Base-by-base conservation (phyloP, 2,113 vertebrate genomes). In the Sinocyclocheilus grahami region DNA sequence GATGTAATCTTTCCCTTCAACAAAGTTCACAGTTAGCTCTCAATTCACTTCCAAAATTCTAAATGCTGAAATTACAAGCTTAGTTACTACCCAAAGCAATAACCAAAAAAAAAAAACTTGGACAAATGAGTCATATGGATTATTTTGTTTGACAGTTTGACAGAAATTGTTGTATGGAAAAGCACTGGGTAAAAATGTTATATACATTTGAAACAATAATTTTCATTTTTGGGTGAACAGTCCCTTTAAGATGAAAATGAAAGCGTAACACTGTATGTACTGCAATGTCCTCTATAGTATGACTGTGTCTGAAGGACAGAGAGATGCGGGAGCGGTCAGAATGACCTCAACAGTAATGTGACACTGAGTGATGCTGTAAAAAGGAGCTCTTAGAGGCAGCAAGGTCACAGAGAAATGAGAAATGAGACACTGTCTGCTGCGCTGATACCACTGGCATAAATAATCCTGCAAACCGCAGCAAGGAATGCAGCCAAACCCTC, bases 391-490 rank as follows among this genome's bases (percentile, higher is more conserved):
- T 13, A 24, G 18, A 24, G 22, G 27, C 58, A 48, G 74, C 83
- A 69, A 33, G 71, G 71, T 58, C 82, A 85, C n/a, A 80, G 22
- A 22, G 30, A 27, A 27, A 27, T 63, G 46, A 60, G 62, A 83
- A 39, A 78, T 55, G 48, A 55, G 46, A 83, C 51, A 24, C 20
- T 62, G 78, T 62, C 78, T 62, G 55, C 58, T 24, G 22, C 69
- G 27, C 74, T 10, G 33, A 86, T 39, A 75, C 30, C 33, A n/a
- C 46, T 22, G 24, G 33, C 69, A 82, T 85, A 77, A 85, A 82
- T 42, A 39, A 88, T 20, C 12, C 84, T 48, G 69, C 78, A 85
- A 71, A 77, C 62, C 58, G 42, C 48, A 88, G 55, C 78, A 39
- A 55, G 58, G 58, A 48, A 30, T 39, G 72, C 22, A 79, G 48